Evolutionary conservation across 2,113 vertebrate species (phyloP), one percentile per base, ranked within the genome.

Genomic region (Larimichthys crocea): DNA sequence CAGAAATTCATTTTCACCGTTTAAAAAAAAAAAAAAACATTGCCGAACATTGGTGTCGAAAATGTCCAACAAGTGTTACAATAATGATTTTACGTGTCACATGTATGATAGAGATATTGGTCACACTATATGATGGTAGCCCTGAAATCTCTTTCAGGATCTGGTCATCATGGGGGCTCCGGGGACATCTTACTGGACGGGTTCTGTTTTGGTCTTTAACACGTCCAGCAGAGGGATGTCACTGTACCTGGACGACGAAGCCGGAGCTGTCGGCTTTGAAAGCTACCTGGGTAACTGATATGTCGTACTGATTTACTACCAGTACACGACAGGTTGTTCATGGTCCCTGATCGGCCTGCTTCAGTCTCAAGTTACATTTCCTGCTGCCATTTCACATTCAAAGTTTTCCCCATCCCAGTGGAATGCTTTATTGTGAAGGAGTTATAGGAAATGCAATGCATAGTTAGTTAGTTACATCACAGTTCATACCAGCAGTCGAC

Each of bases 161-260:
- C 93, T 98, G 92, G 97, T 99, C 87, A 95, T 99, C 86, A 97
- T 99, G 95, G 98, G 97, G 81, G 97, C 97, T 11, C 98, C 98
- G 1, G 98, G 98, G 87, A 96, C 97, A 0, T 95, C 86, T 66
- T 98, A 97, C 71, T 99, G 98, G 98, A 97, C 96, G 2, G 98
- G 98, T 17, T 97, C 97, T 29, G 86, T 99, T 76, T 94, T 99
- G 90, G 96, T 98, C 1, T 97, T 94, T 71, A 97, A 97, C 74
- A 95, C 94, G 29, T 95, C 96, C 78, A 92, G 91, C 3, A 86
- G 95, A 69, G 91, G 70, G 24, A 93, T 95, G 76, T 95, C 95
- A 0, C 93, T 92, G 11, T 99, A 97, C 64, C 46, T 95, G 69
- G 96, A 98, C 69, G 89, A 70, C 29, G 72, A 94, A 1, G 92